These are phyloP conservation scores for Alces alces DNA, from an alignment of 2,113 vertebrate genomes.

Conservation along the genomic window DNA sequence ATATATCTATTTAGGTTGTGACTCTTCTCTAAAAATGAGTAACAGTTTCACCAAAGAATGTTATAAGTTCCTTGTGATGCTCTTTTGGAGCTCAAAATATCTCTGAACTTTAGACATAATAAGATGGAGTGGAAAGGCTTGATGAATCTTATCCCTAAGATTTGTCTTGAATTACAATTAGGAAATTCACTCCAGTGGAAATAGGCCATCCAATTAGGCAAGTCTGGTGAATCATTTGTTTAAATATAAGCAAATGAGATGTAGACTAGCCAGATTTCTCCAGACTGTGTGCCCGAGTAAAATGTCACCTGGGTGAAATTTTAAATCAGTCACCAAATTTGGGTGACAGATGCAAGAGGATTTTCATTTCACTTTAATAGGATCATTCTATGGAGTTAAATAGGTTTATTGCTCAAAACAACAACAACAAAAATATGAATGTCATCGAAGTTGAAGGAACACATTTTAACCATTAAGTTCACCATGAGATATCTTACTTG, in stretches of 20 bases:
- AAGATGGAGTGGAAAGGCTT: background rate
- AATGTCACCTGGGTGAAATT: background rate
- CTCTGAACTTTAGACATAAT: slow-evolving; percentile 11
- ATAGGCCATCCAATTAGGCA: background rate
- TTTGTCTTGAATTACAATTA: background rate
- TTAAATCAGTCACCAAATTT: background rate
- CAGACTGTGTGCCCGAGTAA: background rate
- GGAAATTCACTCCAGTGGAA: slow-evolving; percentile 16
- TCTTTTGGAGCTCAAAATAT: slow-evolving; percentile 26
- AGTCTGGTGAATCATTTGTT: background rate
- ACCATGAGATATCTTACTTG: slow-evolving; percentile 23
- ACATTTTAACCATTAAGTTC: background rate
- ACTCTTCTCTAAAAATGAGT: background rate
- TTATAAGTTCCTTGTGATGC: background rate
- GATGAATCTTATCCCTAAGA: slow-evolving; percentile 24
- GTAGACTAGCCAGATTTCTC: slow-evolving; percentile 1
- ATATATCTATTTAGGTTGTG: slow-evolving; percentile 51
- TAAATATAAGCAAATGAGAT: slow-evolving; percentile 29
- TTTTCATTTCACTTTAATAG: background rate
- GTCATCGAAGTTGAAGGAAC: background rate
- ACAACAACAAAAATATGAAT: slow-evolving; percentile 1
- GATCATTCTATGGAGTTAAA: slow-evolving; percentile 13
- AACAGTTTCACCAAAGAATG: background rate
- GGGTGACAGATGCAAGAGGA: background rate
- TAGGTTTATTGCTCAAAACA: slow-evolving; percentile 4